Base-by-base conservation (phyloP, 2,888 invertebrate species). In the Epinotia brunnichana region DNA sequence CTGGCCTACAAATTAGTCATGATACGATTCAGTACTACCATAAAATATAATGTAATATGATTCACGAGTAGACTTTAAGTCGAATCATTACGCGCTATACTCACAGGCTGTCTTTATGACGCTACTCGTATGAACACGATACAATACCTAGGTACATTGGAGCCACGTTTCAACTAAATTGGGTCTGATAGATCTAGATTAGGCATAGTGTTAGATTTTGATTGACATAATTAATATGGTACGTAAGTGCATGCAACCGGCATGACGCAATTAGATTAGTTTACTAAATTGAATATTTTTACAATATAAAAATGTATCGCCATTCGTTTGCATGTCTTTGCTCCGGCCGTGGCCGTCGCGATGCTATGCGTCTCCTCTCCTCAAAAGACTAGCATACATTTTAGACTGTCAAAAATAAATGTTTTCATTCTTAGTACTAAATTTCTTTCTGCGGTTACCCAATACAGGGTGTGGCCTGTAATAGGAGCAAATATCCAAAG, bases 1-100 rank as follows among this genome's bases (percentile, higher is more conserved):
- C 82, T 82, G 84, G 80, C 83, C 85, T 82, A 86, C 84, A 85
- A 87, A 86, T 83, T 83, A 80, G 78, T 80, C 70, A 68, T 69
- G 74, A 60, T 56, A 74, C 74, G 70, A 76, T 73, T 77, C 57
- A 54, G 72, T 72, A 51, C 54, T 24, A n/a, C 17, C 21, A 5
- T 15, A 19, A 29, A 41, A 29, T 29, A 57, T 39, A 3, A 39
- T 21, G 39, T 41, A 11, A 9, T 48, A 21, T 41, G 54, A 11
- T 11, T 62, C 62, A 41, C 41, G 9, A 57, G 15, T 41, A 17
- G 53, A 54, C 53, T 64, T 21, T 64, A 15, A 64, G 53, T 9
- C 19, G 2, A 39, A 35, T 15, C 21, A 21, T 35, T 64, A 64
- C 53, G 21, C 13, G 19, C 13, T n/a, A 39, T 64, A 35, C n/a